A percentile compares a stretch with the other conserved stretches of the same genome.
phyloP scores from a whole-genome alignment of 2,113 vertebrate genomes.

The Anoplopoma fimbria region DNA sequence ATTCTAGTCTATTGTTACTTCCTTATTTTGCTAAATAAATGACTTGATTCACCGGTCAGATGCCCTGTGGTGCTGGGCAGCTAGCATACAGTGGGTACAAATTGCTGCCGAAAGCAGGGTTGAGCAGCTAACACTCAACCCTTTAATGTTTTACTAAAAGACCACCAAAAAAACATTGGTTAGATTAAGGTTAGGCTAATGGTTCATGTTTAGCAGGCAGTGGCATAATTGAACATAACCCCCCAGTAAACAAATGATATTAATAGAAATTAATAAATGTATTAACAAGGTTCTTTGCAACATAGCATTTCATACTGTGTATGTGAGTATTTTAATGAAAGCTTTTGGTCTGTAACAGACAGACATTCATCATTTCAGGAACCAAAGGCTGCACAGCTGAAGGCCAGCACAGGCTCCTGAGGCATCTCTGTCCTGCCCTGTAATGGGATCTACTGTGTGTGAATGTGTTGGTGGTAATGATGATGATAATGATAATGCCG shows the following conservation, averaged over 20 bases:
- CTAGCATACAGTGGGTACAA: no score
- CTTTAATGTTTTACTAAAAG: no score
- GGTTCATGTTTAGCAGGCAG: not conserved
- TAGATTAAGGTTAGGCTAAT: not conserved
- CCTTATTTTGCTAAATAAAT: no score
- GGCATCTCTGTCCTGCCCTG: not conserved
- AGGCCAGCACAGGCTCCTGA: not conserved
- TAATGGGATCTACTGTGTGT: not conserved
- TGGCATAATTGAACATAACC: no score
- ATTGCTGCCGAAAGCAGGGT: no score
- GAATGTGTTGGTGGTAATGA: constrained; percentile 11
- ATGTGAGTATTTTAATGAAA: not conserved
- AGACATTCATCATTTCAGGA: constrained; percentile 14
- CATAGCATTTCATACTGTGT: not conserved
- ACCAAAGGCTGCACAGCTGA: not conserved
- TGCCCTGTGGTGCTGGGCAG: no score
- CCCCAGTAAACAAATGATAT: not conserved
- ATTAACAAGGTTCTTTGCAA: not conserved
- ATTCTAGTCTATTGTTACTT: no score
- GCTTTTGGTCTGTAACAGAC: not conserved
- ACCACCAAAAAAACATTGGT: no score
- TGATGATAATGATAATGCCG: not conserved
- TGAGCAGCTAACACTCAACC: no score
- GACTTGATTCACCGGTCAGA: no score
- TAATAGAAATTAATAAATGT: not conserved